Evolutionary conservation across 2,888 invertebrate species (phyloP).

Genomic region (Xylota segnis): DNA sequence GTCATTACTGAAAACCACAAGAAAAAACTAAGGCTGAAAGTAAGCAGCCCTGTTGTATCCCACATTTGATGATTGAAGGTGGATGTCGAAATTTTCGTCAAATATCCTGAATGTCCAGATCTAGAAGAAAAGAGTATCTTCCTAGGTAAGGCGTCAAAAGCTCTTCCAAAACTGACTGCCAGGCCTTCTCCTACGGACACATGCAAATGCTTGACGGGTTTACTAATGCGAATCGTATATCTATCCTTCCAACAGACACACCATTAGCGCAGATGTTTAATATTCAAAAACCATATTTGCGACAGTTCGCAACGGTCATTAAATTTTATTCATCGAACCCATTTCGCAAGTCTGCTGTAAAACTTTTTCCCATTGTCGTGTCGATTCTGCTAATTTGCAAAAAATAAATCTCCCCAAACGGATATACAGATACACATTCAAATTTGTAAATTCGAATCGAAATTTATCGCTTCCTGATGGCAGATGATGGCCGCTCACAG

Average conservation of each 20-base stretch:
- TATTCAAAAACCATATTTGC: slow-evolving; percentile 58
- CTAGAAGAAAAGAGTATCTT: too few species aligned
- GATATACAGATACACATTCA: slow-evolving; percentile 56
- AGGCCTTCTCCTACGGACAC: too few species aligned
- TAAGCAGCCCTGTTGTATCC: too few species aligned
- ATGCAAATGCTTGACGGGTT: too few species aligned
- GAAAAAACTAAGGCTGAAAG: too few species aligned
- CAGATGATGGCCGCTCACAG: slow-evolving; percentile 64
- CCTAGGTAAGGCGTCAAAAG: too few species aligned
- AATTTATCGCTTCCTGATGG: slow-evolving; percentile 73
- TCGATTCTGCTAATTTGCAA: slow-evolving; percentile 32
- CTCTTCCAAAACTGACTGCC: too few species aligned
- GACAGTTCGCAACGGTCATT: slow-evolving; percentile 70
- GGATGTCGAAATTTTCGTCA: too few species aligned
- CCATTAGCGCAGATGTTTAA: slow-evolving; percentile 51
- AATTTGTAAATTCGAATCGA: slow-evolving; percentile 56
- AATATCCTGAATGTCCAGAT: too few species aligned
- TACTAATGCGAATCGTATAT: not conserved
- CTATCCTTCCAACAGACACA: slow-evolving; percentile 9
- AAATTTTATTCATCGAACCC: slow-evolving; percentile 62
- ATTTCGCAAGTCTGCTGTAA: slow-evolving; percentile 60
- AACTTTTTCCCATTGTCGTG: slow-evolving; percentile 40
- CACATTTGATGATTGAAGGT: too few species aligned
- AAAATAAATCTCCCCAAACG: not conserved
- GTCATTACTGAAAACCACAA: too few species aligned